A percentile compares a stretch with the other conserved stretches of the same genome.
Conservation (phyloP, 2,888 invertebrate species). For the Schizaphis graminum region DNA sequence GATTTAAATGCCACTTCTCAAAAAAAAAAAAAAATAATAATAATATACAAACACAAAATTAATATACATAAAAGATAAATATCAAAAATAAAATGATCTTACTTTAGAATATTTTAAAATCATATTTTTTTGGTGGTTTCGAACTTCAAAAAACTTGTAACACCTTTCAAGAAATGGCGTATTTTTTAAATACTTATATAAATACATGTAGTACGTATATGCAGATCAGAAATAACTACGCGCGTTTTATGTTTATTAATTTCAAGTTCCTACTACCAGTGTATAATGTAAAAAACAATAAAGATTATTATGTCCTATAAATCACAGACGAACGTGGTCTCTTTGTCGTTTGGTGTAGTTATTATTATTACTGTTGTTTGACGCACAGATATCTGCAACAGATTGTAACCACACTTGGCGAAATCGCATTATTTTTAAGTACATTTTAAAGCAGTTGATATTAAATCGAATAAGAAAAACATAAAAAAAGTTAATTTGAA, state of each 20-base stretch:
- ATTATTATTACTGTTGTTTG: not conserved
- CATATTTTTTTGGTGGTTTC: not conserved
- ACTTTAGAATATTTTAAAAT: not conserved
- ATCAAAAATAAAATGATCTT: not conserved
- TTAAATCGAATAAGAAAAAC: not conserved
- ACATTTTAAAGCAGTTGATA: not conserved
- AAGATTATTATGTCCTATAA: not conserved
- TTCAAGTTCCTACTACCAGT: not conserved
- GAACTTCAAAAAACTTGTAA: not conserved
- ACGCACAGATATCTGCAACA: not conserved
- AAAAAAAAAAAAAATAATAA: too few relatives aligned
- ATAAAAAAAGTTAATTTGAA: constrained; percentile 7
- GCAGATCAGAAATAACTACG: too few relatives aligned
- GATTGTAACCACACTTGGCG: not conserved
- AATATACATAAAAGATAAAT: not conserved
- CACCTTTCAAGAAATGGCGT: not conserved
- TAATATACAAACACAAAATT: not conserved
- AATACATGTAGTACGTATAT: too few relatives aligned
- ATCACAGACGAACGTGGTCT: not conserved
- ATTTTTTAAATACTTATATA: not conserved
- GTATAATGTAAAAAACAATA: not conserved
- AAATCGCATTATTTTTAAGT: not conserved
- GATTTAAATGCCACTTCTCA: not conserved
- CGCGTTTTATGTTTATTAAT: not conserved
- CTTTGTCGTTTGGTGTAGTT: not conserved